These are phyloP conservation scores for Acanthoscelides obtectus DNA, from an alignment of 2,888 invertebrate species.

Conservation along the genomic window DNA sequence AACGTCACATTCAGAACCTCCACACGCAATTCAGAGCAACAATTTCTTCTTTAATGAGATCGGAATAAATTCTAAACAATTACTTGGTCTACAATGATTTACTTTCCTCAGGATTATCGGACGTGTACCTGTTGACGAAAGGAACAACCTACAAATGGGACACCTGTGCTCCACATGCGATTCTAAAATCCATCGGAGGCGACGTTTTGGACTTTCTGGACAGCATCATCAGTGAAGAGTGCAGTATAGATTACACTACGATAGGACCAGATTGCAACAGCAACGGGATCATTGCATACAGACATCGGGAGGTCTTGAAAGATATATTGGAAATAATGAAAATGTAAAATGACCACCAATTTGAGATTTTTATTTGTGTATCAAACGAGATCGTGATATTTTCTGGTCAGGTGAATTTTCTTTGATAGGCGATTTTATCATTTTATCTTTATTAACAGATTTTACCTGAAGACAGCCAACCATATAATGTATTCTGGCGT, in stretches of 20 bases:
- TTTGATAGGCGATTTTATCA: too few relatives aligned
- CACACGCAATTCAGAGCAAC: too few relatives aligned
- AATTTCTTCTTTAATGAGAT: too few relatives aligned
- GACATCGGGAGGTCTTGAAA: constrained; percentile 31
- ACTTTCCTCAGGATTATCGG: constrained; percentile 51
- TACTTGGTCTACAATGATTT: too few relatives aligned
- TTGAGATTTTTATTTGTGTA: too few relatives aligned
- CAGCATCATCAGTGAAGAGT: constrained; percentile 18
- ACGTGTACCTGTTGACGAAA: constrained; percentile 74
- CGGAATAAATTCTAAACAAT: too few relatives aligned
- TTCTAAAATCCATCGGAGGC: constrained; percentile 76
- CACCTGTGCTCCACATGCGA: constrained; percentile 85
- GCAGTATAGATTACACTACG: constrained; percentile 20
- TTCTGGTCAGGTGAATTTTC: too few relatives aligned
- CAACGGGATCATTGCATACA: constrained; percentile 48
- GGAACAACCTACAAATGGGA: constrained; percentile 88
- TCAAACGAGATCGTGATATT: too few relatives aligned
- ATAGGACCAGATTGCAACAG: constrained; percentile 39
- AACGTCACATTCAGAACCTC: too few relatives aligned
- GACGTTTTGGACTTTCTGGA: constrained; percentile 49
- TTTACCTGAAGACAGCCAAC: too few relatives aligned
- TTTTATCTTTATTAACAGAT: too few relatives aligned
- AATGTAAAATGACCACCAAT: constrained; percentile 6
- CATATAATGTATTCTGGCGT: too few relatives aligned
- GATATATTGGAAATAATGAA: constrained; percentile 24